Base-by-base conservation (phyloP, 1,140 invertebrate species). In the Ostrea edulis region DNA sequence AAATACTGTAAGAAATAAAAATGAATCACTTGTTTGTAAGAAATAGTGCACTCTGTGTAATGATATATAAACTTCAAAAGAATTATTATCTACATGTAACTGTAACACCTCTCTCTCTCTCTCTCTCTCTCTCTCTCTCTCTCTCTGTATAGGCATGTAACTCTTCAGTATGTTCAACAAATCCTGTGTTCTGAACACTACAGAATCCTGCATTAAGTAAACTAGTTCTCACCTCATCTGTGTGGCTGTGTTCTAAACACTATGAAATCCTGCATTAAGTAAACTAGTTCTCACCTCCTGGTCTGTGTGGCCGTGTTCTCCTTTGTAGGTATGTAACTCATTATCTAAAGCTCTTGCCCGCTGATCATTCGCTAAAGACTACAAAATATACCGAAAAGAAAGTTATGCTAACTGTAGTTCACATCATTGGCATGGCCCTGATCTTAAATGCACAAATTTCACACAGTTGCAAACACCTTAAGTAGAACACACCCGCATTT, bases 161-260 rank as follows among this genome's bases (percentile, higher is more conserved):
- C 14, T 20, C 3, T 7, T 65, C 22, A 20, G 58, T 44, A 44
- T 44, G 35, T 44, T 5, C 35, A 44, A 44, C 35, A 44, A 44
- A 44, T 44, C 35, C 5, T 44, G 35, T 44, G 5, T 44, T 44
- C 5, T 44, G 1, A 44, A 44, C 35, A 2, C n/a, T n/a, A n/a
- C n/a, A n/a, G n/a, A n/a, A n/a, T n/a, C n/a, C n/a, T n/a, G n/a
- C n/a, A n/a, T n/a, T n/a, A n/a, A n/a, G n/a, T n/a, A 44, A 62
- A 22, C 14, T 51, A 82, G 44, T 68, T 54, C 65, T 89, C 71
- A 94, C 93, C 93, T 94, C 93, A 83, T 95, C 92, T 29, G 92
- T 91, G 89, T 95, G 94, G 14, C 86, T 92, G 85, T 95, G 94
- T 12, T 93, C 92, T 62, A n/a, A n/a, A n/a, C n/a, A n/a, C n/a